Base-by-base conservation (phyloP, 2,888 invertebrate genomes). In the Caenorhabditis uteleia region DNA sequence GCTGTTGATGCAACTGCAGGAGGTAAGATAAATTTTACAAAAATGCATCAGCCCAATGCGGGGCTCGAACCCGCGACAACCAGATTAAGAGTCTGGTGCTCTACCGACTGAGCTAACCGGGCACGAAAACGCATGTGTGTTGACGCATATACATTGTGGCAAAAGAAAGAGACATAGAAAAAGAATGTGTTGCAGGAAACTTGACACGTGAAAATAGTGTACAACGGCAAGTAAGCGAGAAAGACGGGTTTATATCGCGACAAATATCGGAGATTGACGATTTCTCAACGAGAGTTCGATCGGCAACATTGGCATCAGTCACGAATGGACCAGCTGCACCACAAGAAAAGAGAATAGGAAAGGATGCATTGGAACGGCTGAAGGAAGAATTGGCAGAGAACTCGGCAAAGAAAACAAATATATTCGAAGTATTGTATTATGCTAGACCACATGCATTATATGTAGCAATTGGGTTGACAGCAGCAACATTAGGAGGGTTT, bases 401-500 rank as follows among this genome's bases (percentile, higher is more conserved):
- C 33, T 68, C 70, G 18, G 65, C 69, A n/a, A 29, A 54, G 14
- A 53, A 55, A 16, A 67, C 76, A 8, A 74, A 71, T 43, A 45
- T 80, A n/a, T 33, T 74, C 18, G 76, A 82, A 44, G 80, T 86
- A 29, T 45, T 85, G 33, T 61, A 61, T 12, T 68, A 84, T 65
- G 85, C 85, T 47, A 66, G 75, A 10, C 64, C 57, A 10, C 67
- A 70, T 14, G 51, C 61, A n/a, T 8, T 77, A 8, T 78, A 62
- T 51, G 80, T 86, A 31, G 14, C 81, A 8, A 42, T 84, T 7
- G 85, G 85, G 12, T 79, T 84, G 47, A 53, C 85, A 12, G 79
- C 77, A 2, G 77, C 82, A 10, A 40, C 83, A 6, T 58, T 85
- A 14, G 83, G 83, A 59, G 86, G 86, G 25, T 83, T 82, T 38